phyloP scores from a whole-genome alignment of 2,888 invertebrate genomes.

The Synanthedon vespiformis region DNA sequence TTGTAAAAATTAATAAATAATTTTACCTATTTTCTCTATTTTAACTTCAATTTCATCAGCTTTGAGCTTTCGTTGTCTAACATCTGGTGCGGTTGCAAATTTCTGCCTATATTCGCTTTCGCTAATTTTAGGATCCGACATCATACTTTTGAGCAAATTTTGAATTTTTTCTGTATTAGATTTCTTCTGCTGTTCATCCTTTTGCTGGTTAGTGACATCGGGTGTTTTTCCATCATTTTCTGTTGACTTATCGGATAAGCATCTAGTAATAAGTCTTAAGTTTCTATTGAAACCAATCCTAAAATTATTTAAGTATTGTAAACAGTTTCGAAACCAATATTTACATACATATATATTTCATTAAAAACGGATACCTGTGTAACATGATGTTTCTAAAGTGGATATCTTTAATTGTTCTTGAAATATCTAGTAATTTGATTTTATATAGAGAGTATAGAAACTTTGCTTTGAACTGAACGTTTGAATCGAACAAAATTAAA shows the following conservation, averaged over 20 bases:
- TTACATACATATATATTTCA: too few species aligned
- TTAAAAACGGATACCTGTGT: too few species aligned
- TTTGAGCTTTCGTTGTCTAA: slow-evolving; percentile 23
- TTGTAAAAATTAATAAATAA: too few species aligned
- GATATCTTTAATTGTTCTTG: too few species aligned
- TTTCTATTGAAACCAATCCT: slow-evolving; percentile 25
- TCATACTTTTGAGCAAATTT: slow-evolving; percentile 48
- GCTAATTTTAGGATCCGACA: slow-evolving; percentile 45
- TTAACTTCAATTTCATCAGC: slow-evolving; percentile 36
- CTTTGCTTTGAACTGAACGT: too few species aligned
- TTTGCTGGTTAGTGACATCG: slow-evolving; percentile 9
- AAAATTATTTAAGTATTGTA: slow-evolving; percentile 4
- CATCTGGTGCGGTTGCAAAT: slow-evolving; percentile 44
- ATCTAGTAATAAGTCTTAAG: slow-evolving; percentile 29
- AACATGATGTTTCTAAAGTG: too few species aligned
- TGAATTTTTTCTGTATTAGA: slow-evolving; percentile 52
- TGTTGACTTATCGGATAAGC: slow-evolving; percentile 35
- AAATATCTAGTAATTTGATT: too few species aligned
- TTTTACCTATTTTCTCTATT: slow-evolving; percentile 48
- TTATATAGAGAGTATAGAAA: too few species aligned
- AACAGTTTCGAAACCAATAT: slow-evolving; percentile 3
- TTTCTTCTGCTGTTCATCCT: slow-evolving; percentile 19
- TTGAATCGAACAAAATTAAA: too few species aligned
- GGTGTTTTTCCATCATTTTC: slow-evolving; percentile 31
- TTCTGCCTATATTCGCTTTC: slow-evolving; percentile 44